These are phyloP conservation scores for Trissolcus brochymenae DNA, from an alignment of 2,888 invertebrate species.

Conservation along the genomic window DNA sequence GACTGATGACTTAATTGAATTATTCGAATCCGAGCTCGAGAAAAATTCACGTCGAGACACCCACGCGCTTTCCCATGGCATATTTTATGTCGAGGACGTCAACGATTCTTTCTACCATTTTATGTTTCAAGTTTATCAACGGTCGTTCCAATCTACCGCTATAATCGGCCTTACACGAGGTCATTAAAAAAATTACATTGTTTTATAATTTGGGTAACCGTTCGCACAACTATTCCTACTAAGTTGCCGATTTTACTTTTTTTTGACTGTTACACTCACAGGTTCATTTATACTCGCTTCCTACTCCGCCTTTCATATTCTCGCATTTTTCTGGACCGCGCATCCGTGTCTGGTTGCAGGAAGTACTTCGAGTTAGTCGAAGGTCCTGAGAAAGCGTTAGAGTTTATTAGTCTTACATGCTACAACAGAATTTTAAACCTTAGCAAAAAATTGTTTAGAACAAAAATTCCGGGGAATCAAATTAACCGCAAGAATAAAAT, in stretches of 20 bases:
- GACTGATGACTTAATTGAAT: conserved; percentile 33
- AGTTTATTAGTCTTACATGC: conserved; percentile 30
- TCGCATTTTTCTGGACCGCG: conserved; percentile 30
- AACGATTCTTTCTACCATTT: background rate
- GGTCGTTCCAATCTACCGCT: background rate
- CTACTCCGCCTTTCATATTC: conserved; percentile 55
- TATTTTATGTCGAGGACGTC: conserved; percentile 2
- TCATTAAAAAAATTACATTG: conserved; percentile 7
- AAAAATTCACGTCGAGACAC: conserved; percentile 8
- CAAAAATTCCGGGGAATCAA: background rate
- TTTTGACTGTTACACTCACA: conserved; percentile 39
- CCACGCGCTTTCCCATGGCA: conserved; percentile 24
- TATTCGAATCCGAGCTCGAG: conserved; percentile 22
- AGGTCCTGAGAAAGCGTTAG: conserved; percentile 54
- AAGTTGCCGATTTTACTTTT: conserved; percentile 13
- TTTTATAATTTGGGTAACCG: conserved; percentile 20
- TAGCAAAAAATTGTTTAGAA: background rate
- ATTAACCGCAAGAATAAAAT: conserved; percentile 3
- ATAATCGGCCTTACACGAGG: background rate
- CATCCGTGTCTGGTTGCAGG: conserved; percentile 37
- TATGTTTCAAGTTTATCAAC: background rate
- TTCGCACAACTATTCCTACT: conserved; percentile 30
- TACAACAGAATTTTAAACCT: conserved; percentile 11
- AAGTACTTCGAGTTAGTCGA: conserved; percentile 30
- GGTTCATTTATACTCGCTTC: conserved; percentile 50